Percentiles rank a stretch among this genome's conserved stretches.
Conservation (phyloP, 2,797 vertebrate species). For the Hylomyscus alleni region DNA sequence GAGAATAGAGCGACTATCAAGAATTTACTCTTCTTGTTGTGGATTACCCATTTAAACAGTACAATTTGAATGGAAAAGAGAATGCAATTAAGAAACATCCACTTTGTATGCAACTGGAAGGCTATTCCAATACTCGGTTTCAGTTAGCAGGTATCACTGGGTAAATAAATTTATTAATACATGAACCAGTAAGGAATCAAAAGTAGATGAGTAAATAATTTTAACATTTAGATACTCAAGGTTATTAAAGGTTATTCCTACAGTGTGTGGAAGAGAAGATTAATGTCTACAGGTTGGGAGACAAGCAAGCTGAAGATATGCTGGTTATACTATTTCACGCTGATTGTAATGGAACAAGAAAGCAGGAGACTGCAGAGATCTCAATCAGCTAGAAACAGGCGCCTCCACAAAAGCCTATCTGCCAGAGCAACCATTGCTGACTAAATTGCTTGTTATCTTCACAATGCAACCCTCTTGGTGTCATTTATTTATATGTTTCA, state of each 20-base stretch:
- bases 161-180: constrained; percentile 42
- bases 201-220: constrained; percentile 4
- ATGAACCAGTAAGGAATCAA: not conserved
- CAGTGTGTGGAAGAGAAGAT: constrained; percentile 38
- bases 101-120: constrained; percentile 19
- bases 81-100: constrained; percentile 2
- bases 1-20: not conserved
- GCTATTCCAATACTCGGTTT: constrained; percentile 19
- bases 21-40: not conserved
- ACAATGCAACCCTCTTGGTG: constrained; percentile 30
- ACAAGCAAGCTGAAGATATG: not conserved
- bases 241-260: constrained; percentile 27
- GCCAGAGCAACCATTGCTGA: constrained; percentile 17
- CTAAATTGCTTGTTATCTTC: constrained; percentile 71
- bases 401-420: constrained; percentile 27
- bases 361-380: constrained; percentile 45
- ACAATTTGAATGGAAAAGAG: constrained; percentile 23
- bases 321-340: constrained; percentile 41
- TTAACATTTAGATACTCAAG: constrained; percentile 52
- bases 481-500: constrained; percentile 65
- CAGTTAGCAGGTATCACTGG: not conserved
- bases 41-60: not conserved
- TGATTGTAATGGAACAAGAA: constrained; percentile 65
- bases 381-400: constrained; percentile 58
- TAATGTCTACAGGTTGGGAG: constrained; percentile 6